Evolutionary conservation across 2,113 vertebrate genomes (phyloP).

Genomic region (Connochaetes taurinus): DNA sequence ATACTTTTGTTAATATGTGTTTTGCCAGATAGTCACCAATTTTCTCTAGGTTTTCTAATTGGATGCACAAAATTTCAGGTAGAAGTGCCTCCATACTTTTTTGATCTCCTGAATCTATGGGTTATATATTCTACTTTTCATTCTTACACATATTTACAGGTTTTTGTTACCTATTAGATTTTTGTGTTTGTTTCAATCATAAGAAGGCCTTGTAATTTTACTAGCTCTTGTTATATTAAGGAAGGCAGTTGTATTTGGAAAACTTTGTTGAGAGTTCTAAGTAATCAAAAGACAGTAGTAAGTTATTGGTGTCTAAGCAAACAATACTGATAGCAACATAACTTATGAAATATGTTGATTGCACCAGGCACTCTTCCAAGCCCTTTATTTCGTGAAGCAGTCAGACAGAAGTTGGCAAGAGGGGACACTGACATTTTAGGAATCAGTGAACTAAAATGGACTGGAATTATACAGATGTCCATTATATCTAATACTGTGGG

Average conservation of each 20-base stretch:
- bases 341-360: neutral
- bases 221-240: neutral
- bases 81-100: neutral
- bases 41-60: constrained; percentile 22
- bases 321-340: neutral
- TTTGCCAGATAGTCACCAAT: neutral
- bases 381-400: neutral
- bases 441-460: neutral
- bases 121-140: neutral
- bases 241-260: neutral
- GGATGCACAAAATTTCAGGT: neutral
- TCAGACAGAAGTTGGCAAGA: neutral
- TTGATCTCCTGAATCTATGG: neutral
- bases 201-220: neutral
- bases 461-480: neutral
- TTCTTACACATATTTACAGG: neutral
- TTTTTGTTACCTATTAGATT: neutral
- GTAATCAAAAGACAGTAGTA: neutral
- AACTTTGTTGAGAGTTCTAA: neutral
- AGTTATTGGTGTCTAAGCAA: neutral
- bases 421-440: neutral
- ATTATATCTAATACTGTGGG: neutral
- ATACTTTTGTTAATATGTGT: neutral
- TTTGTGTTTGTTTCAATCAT: neutral
- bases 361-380: neutral